Percentiles rank a stretch among this genome's conserved stretches.
These are phyloP conservation scores for Anodontia alba DNA, from an alignment of 2,888 invertebrate species.

Conservation along the genomic window DNA sequence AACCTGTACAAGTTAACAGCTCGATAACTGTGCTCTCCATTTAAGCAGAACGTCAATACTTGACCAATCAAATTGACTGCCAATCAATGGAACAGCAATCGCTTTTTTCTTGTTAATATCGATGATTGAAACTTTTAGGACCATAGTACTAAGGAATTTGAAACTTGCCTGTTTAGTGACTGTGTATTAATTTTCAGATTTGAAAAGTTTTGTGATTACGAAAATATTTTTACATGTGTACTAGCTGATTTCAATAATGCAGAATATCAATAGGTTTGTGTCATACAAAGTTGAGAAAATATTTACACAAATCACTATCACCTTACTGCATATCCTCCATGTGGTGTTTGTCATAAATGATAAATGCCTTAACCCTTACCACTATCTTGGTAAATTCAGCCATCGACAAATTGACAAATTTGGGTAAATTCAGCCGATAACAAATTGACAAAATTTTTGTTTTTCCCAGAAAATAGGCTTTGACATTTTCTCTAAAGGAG, in stretches of 20 bases:
- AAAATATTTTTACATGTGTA: constrained; percentile 1
- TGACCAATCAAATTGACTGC: constrained; percentile 56
- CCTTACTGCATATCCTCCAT: not conserved
- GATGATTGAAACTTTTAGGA: constrained; percentile 48
- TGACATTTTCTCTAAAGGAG: too few species aligned
- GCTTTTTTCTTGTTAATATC: constrained; percentile 54
- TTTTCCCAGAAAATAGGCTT: too few species aligned
- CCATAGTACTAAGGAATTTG: constrained; percentile 24
- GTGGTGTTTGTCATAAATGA: not conserved
- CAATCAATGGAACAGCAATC: constrained; percentile 58
- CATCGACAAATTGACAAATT: too few species aligned
- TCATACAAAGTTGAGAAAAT: constrained; percentile 1
- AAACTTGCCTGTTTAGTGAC: constrained; percentile 12
- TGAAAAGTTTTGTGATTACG: not conserved
- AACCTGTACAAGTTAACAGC: constrained; percentile 29
- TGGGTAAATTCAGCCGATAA: too few species aligned
- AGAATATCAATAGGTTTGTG: not conserved
- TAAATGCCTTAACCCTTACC: too few species aligned
- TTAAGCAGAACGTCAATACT: constrained; percentile 55
- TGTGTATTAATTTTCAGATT: constrained; percentile 6
- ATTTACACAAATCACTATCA: constrained; percentile 9
- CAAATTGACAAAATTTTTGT: too few species aligned
- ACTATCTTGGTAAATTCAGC: too few species aligned
- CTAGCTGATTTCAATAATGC: constrained; percentile 3
- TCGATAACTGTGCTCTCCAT: constrained; percentile 60